Evolutionary conservation across 2,888 invertebrate species (phyloP), one percentile per base, ranked within the genome.

Genomic region (Apodemia zela): DNA sequence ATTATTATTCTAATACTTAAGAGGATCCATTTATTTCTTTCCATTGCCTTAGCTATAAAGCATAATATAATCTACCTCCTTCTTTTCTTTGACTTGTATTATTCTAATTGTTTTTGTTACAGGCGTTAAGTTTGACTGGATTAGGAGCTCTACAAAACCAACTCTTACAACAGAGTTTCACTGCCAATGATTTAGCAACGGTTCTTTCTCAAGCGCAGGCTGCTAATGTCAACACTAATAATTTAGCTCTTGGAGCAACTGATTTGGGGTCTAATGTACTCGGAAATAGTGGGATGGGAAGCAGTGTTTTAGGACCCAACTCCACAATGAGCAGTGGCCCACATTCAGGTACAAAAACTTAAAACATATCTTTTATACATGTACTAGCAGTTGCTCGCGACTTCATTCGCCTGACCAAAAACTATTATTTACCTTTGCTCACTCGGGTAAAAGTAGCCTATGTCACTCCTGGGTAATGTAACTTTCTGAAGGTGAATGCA

Each of bases 141-240:
- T 69, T 92, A 17, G 91, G 92, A 47, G 89, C 91, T 11, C 79
- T 92, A 4, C 92, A 92, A 67, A 91, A 89, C 71, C 92, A 92
- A 71, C 75, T 92, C 10, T 76, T 92, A 1, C 92, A 92, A 67
- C 92, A 92, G 76, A 92, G 92, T 2, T 74, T 91, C 33, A 89
- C 91, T 1, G 90, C 91, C 4, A 88, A 72, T 69, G 90, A 91
- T 63, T 70, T 90, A 33, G 87, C 90, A 0, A 84, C 87, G 25
- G 85, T 89, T 5, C 74, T 91, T 4, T 79, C 85, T 0, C 73
- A 67, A 64, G 69, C 66, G 2, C 73, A 75, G 60, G 73, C 68
- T 0, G 72, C 83, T 2, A 81, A 76, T 71, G 85, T 77, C 5
- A 84, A 83, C 66, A 74, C 76, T n/a, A 79, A 78, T 21, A 79